phyloP scores from a whole-genome alignment of 2,113 vertebrate genomes.

The Heterochromis multidens region DNA sequence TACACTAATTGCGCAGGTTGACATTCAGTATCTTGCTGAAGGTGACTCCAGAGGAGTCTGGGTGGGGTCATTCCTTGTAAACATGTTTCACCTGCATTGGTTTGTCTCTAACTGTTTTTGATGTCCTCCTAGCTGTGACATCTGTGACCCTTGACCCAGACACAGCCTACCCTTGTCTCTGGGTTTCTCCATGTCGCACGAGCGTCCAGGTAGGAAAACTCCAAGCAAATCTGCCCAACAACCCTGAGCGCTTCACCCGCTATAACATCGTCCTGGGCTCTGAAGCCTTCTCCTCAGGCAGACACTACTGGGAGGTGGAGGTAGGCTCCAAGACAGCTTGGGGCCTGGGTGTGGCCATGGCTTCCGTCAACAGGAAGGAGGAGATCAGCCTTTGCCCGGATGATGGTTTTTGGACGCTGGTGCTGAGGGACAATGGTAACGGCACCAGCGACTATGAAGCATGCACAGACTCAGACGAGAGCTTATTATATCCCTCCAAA shows the following conservation, averaged over 20 bases:
- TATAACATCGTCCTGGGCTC: slow-evolving; percentile 81
- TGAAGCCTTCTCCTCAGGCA: slow-evolving; percentile 66
- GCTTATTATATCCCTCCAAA: slow-evolving; percentile 60
- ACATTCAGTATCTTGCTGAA: slow-evolving; percentile 17
- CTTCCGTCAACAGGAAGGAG: slow-evolving; percentile 77
- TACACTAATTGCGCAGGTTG: slow-evolving; percentile 4
- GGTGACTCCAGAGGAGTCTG: not conserved
- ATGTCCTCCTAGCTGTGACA: slow-evolving; percentile 35
- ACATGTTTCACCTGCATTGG: not conserved
- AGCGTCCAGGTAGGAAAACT: slow-evolving; percentile 75
- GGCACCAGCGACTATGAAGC: slow-evolving; percentile 77
- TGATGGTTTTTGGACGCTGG: slow-evolving; percentile 83
- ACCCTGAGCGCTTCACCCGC: slow-evolving; percentile 77
- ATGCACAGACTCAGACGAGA: slow-evolving; percentile 72
- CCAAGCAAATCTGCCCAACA: slow-evolving; percentile 69
- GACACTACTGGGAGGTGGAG: slow-evolving; percentile 86
- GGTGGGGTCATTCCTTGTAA: not conserved
- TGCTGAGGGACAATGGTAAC: slow-evolving; percentile 65
- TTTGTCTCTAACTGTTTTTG: not conserved
- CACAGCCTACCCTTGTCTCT: slow-evolving; percentile 82
- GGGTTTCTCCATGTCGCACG: slow-evolving; percentile 76
- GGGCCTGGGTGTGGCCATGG: slow-evolving; percentile 80
- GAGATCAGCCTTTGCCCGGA: slow-evolving; percentile 82
- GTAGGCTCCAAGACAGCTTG: slow-evolving; percentile 83
- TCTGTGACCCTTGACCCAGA: slow-evolving; percentile 76